Base-by-base conservation (phyloP, 1,140 invertebrate genomes). In the Leptinotarsa defecta region DNA sequence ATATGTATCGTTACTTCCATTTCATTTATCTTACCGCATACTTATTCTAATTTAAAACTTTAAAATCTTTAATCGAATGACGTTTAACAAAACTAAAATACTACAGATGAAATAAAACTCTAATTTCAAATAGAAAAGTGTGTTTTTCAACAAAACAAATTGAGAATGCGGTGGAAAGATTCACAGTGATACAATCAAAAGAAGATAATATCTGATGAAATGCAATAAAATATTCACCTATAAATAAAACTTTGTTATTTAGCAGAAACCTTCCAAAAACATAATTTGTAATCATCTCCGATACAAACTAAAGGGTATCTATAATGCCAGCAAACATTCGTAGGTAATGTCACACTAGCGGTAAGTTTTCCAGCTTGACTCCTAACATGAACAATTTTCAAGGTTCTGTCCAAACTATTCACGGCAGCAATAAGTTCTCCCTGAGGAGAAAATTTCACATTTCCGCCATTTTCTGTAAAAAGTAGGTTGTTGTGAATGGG, bases 251-350 rank as follows among this genome's bases (percentile, higher is more conserved):
- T 43, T 43, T 43, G 34, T 57, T 57, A 57, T 57, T 57, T 57
- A 17, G 52, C 17, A 19, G 15, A 65, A 62, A 92, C 83, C 84
- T 89, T 90, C 91, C 91, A 92, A 80, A 92, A 90, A 78, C 85
- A 86, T 19, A 92, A 76, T 81, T 89, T 90, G 74, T 86, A 86
- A 79, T 92, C 90, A 82, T 88, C 90, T 15, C 88, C 90, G 5
- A 88, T 87, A 78, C 88, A 91, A 64, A 92, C 83, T 72, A 91
- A 89, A 0, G 90, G 91, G 73, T 91, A 83, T 71, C 89, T 87
- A 74, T 89, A 88, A 82, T 92, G 91, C 90, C 91, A 92, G 2
- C 86, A 87, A 61, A 92, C 79, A 61, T 90, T 90, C 20, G 88
- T 89, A 27, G 87, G 87, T 15, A 91, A 82, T 75, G 87, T 86